Conservation (phyloP, 2,888 invertebrate genomes). For the Drosophila percnosoma region DNA sequence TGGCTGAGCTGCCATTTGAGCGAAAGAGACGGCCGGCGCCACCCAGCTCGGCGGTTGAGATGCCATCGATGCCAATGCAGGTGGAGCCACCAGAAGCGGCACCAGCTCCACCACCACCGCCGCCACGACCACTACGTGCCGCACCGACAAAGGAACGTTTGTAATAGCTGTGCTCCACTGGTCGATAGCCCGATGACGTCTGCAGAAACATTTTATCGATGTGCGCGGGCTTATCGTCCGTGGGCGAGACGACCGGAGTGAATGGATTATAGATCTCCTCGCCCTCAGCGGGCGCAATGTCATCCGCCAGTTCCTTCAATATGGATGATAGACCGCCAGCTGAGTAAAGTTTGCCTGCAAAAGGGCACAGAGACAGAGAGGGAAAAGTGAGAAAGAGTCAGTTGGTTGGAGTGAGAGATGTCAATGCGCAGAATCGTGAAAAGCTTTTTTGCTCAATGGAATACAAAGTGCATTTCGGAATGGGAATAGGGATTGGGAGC, state of each 20-base stretch:
- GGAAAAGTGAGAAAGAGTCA: constrained; percentile 4
- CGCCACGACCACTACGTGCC: constrained; percentile 37
- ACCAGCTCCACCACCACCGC: constrained; percentile 25
- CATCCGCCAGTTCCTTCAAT: constrained; percentile 85
- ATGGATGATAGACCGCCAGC: constrained; percentile 84
- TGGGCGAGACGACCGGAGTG: constrained; percentile 85
- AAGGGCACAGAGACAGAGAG: constrained; percentile 12
- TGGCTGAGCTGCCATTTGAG: constrained; percentile 49
- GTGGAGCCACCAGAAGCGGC: constrained; percentile 24
- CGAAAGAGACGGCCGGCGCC: constrained; percentile 66
- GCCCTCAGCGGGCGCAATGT: constrained; percentile 84
- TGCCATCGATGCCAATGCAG: constrained; percentile 69
- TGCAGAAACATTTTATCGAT: constrained; percentile 85
- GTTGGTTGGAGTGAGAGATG: constrained; percentile 5
- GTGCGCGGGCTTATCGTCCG: constrained; percentile 84
- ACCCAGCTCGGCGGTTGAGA: constrained; percentile 61
- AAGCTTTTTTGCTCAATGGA: constrained; percentile 56
- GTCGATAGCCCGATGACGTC: constrained; percentile 85
- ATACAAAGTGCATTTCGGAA: constrained; percentile 11
- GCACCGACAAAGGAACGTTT: constrained; percentile 83
- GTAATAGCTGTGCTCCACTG: constrained; percentile 85
- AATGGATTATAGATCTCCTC: constrained; percentile 85
- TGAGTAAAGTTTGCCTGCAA: constrained; percentile 83
- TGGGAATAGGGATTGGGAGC: constrained; percentile 4
- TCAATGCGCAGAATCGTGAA: constrained; percentile 50